These are phyloP conservation scores for Camponotus vicinus DNA, from an alignment of 1,140 invertebrate genomes.

Conservation along the genomic window DNA sequence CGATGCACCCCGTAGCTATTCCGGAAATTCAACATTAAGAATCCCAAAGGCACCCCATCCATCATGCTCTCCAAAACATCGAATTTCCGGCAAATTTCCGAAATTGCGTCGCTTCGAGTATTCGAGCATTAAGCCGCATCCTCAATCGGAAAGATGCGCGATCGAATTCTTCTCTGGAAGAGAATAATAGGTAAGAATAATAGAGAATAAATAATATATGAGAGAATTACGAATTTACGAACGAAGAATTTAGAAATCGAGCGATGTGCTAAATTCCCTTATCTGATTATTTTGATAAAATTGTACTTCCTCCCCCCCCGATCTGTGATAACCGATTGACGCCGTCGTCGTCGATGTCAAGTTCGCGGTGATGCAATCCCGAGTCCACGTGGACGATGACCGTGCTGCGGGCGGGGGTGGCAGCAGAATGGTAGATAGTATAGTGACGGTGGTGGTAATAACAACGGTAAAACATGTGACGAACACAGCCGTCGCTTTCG, in stretches of 20 bases:
- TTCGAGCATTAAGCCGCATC: background rate
- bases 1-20: slow-evolving; percentile 38
- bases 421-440: background rate
- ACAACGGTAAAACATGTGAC: slow-evolving; percentile 17
- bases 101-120: background rate
- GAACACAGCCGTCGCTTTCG: slow-evolving; percentile 47
- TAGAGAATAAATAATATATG: no score
- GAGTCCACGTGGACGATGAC: slow-evolving; percentile 68
- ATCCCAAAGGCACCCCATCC: background rate
- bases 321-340: background rate
- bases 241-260: no score
- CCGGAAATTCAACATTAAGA: slow-evolving; percentile 33
- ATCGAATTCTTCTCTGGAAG: background rate
- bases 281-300: no score
- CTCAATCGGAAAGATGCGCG: no score
- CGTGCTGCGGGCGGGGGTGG: background rate
- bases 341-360: slow-evolving; percentile 54
- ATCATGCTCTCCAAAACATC: background rate
- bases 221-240: no score
- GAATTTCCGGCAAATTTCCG: slow-evolving; percentile 33
- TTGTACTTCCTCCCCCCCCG: no score
- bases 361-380: slow-evolving; percentile 54
- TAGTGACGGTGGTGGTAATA: background rate
- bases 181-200: background rate
- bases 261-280: no score